phyloP scores from a whole-genome alignment of 2,888 invertebrate genomes.

The Cheilosia vulpina region DNA sequence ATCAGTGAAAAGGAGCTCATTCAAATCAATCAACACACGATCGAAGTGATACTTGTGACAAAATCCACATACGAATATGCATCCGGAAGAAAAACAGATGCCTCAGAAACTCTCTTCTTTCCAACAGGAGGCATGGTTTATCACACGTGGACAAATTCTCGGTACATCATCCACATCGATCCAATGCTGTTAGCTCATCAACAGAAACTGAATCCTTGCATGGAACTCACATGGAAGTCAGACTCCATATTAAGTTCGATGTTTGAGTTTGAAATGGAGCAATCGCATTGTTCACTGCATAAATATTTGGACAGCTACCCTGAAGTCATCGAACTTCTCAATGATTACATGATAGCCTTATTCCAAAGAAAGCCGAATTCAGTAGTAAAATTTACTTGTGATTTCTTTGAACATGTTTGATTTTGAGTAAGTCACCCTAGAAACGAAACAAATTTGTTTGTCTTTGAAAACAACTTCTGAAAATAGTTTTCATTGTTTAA shows the following conservation, averaged over 20 bases:
- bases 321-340: slow-evolving; percentile 79
- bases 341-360: slow-evolving; percentile 79
- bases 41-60: slow-evolving; percentile 11
- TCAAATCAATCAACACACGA: not conserved
- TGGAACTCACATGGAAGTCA: slow-evolving; percentile 42
- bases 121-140: slow-evolving; percentile 23
- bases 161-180: slow-evolving; percentile 41
- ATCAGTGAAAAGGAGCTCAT: not conserved
- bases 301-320: slow-evolving; percentile 78
- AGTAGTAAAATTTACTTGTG: slow-evolving; percentile 79
- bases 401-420: slow-evolving; percentile 24
- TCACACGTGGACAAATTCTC: slow-evolving; percentile 34
- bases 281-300: not conserved
- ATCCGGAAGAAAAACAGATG: slow-evolving; percentile 18
- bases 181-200: not conserved
- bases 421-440: slow-evolving; percentile 16
- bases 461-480: slow-evolving; percentile 21
- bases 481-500: not conserved
- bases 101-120: slow-evolving; percentile 21
- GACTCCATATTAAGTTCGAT: slow-evolving; percentile 21
- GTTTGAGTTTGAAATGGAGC: slow-evolving; percentile 23
- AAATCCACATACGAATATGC: slow-evolving; percentile 20
- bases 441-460: slow-evolving; percentile 21
- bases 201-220: slow-evolving; percentile 25
- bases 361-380: slow-evolving; percentile 80